These are phyloP conservation scores for Heteromurus nitidus DNA, from an alignment of 2,888 invertebrate genomes.

Conservation along the genomic window DNA sequence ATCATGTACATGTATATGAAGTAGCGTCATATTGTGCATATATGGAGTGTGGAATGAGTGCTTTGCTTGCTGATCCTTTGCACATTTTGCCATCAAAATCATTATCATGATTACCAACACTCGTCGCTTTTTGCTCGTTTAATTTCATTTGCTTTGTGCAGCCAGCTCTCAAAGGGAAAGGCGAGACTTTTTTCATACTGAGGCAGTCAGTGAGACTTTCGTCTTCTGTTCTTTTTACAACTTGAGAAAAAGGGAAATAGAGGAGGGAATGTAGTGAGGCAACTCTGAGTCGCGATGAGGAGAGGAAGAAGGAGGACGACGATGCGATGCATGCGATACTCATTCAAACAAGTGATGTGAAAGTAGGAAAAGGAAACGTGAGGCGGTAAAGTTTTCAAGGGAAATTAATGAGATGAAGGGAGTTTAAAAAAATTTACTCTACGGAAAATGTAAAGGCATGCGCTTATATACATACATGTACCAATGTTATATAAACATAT, in stretches of 20 bases:
- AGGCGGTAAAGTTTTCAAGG: slow-evolving; percentile 68
- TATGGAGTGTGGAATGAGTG: slow-evolving; percentile 19
- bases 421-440: slow-evolving; percentile 55
- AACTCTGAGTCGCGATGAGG: not conserved
- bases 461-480: too few species aligned
- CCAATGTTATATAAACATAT: too few species aligned
- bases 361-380: slow-evolving; percentile 67
- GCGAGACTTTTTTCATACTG: slow-evolving; percentile 53
- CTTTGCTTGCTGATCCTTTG: slow-evolving; percentile 47
- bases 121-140: slow-evolving; percentile 58
- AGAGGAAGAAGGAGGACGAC: slow-evolving; percentile 32
- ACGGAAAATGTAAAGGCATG: too few species aligned
- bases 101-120: slow-evolving; percentile 63
- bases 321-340: slow-evolving; percentile 2
- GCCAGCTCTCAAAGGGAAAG: slow-evolving; percentile 60
- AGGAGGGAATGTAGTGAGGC: slow-evolving; percentile 13
- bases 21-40: not conserved
- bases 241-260: slow-evolving; percentile 37
- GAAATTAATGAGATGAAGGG: slow-evolving; percentile 72
- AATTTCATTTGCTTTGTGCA: slow-evolving; percentile 64
- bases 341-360: slow-evolving; percentile 52
- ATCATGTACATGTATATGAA: not conserved
- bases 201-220: slow-evolving; percentile 54
- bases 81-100: slow-evolving; percentile 56
- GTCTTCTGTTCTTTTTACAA: slow-evolving; percentile 36